Evolutionary conservation across 2,888 invertebrate genomes (phyloP), one percentile per base, ranked within the genome.

Genomic region (Linyphia triangularis): DNA sequence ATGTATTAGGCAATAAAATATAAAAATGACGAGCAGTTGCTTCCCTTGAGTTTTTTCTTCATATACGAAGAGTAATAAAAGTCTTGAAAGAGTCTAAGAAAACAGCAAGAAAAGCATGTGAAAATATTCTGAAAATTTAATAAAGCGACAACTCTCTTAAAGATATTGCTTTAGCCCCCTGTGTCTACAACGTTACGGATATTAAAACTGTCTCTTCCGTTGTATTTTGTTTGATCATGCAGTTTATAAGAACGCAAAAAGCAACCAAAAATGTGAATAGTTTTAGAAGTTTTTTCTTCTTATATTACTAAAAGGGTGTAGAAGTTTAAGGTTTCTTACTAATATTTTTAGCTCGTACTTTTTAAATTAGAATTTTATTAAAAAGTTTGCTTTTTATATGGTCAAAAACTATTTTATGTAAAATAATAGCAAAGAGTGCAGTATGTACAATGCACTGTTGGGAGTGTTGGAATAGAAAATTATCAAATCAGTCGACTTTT

Each of bases 141-240:
- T 51, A 51, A 51, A 51, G 51, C 5, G 16, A n/a, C 16, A n/a
- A n/a, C 51, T 51, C 51, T 51, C 51, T n/a, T 51, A 51, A 51
- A 51, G 51, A 51, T 51, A 51, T 51, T 51, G 51, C 51, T 51
- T 51, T 51, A n/a, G 51, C 9, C 5, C 51, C 51, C 13, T 51
- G 51, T 51, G 51, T 51, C 51, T n/a, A 51, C 51, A 51, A 51
- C 51, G n/a, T 51, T 51, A 51, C 51, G 51, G 51, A 51, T 51
- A 51, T 51, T 51, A 51, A 51, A 51, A 51, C 51, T 51, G 51
- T 16, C 4, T 51, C 5, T 51, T 51, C 51, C n/a, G 16, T 13
- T 51, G n/a, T 16, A 51, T 51, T 51, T 51, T 51, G 51, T 51
- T 51, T 51, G 51, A 51, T 51, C 51, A 51, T 51, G 51, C 9